Base-by-base conservation (phyloP, 2,113 vertebrate genomes). In the Jacana jacana region DNA sequence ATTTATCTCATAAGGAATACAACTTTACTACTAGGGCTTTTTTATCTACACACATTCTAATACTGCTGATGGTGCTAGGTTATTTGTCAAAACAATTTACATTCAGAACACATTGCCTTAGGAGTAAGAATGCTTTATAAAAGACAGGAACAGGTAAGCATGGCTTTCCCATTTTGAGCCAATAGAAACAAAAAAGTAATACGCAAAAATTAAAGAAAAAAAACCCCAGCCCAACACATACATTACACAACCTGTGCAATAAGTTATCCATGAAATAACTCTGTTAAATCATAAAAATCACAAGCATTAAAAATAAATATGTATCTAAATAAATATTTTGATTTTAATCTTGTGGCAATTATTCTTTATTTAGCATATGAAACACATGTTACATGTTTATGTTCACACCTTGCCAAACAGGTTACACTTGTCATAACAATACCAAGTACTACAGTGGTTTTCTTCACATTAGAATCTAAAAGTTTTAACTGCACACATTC, bases 31-130 rank as follows among this genome's bases (percentile, higher is more conserved):
- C 72, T 88, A 93, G 96, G 77, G 30, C 96, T 84, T 60, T 86
- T 97, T 98, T 77, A 98, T 98, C 98, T 98, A 98, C 97, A 98
- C 97, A 98, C 97, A 97, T 98, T 98, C 98, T 98, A 98, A 98
- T 98, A 98, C 98, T 98, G 98, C 93, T 96, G 96, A 97, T 97
- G 97, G 98, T 96, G 97, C 98, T 97, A 97, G 90, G 22, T 69
- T 73, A 97, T 92, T 97, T 97, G 92, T 93, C 96, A 98, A 97
- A 97, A 98, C 98, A 97, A 87, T 92, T 88, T 78, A 89, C 88
- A 75, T 95, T 93, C 88, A 82, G 57, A 77, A 81, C 96, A 90
- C 86, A 82, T 87, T 90, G 81, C 96, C 94, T 94, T 80, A 69
- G 93, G 88, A 83, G 69, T 55, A 92, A 81, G 87, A 78, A 93